Evolutionary conservation across 2,113 vertebrate species (phyloP).

Genomic region (zebrafish (Danio rerio)): DNA sequence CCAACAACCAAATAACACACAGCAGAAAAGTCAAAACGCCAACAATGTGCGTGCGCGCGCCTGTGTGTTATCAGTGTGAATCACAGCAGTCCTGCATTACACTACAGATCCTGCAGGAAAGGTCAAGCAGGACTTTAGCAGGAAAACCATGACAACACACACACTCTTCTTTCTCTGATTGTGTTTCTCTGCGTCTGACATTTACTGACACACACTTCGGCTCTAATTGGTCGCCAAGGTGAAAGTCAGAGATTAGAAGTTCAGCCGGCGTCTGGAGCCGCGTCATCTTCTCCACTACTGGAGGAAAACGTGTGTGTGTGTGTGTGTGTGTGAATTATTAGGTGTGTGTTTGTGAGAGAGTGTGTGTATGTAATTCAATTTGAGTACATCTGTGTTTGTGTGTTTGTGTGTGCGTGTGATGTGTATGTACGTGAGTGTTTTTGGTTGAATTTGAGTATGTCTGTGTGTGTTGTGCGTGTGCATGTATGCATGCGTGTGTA

Average conservation of each 20-base stretch:
- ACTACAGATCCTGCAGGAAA: slow-evolving; percentile 27
- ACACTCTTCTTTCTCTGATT: not conserved
- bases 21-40: slow-evolving; percentile 5
- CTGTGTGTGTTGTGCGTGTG: too few species aligned
- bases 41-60: not conserved
- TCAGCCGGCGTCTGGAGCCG: not conserved
- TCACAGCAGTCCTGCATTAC: not conserved
- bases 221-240: slow-evolving; percentile 36
- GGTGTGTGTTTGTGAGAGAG: not conserved
- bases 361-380: too few species aligned
- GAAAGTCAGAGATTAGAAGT: slow-evolving; percentile 2
- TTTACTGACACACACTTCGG: not conserved
- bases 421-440: too few species aligned
- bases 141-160: slow-evolving; percentile 1
- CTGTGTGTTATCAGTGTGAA: slow-evolving; percentile 24
- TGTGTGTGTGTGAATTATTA: too few species aligned
- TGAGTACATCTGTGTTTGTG: too few species aligned
- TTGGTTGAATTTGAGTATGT: too few species aligned
- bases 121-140: slow-evolving; percentile 38
- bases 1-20: slow-evolving; percentile 10
- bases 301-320: not conserved
- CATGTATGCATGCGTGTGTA: too few species aligned
- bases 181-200: slow-evolving; percentile 20
- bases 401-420: too few species aligned
- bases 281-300: too few species aligned